Percentiles rank a stretch among this genome's conserved stretches.
Evolutionary conservation across 2,113 vertebrate genomes (phyloP).

Genomic region (Ctenodactylus gundi): DNA sequence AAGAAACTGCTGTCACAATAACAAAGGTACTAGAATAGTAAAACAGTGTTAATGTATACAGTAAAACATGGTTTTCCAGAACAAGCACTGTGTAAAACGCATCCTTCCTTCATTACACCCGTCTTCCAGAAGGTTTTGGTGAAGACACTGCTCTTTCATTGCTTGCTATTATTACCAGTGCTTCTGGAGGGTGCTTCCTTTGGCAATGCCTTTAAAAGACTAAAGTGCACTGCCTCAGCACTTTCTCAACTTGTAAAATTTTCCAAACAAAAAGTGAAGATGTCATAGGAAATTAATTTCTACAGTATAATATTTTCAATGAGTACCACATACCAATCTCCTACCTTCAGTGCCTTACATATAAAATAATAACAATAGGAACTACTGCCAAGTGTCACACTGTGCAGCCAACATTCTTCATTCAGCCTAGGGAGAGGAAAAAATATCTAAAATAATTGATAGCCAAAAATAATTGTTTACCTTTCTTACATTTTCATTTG

Average conservation of each 20-base stretch:
- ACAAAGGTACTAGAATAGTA: neutral
- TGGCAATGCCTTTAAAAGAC: neutral
- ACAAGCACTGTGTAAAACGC: neutral
- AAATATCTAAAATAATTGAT: neutral
- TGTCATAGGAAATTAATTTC: neutral
- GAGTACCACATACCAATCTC: neutral
- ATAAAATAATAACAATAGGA: neutral
- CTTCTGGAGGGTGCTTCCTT: neutral
- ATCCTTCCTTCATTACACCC: no score
- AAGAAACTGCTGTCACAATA: neutral
- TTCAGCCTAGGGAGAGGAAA: neutral
- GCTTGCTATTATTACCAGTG: neutral
- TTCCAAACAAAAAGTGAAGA: neutral
- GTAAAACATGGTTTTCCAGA: neutral
- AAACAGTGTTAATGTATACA: neutral
- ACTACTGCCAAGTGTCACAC: neutral
- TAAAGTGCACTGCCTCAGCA: neutral
- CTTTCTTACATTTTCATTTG: conserved; percentile 13
- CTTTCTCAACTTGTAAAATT: conserved; percentile 5
- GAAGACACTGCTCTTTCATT: neutral
- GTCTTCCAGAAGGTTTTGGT: no score
- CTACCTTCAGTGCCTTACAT: neutral
- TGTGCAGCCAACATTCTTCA: neutral
- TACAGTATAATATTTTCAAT: neutral
- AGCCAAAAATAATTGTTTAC: neutral